These are phyloP conservation scores for Pseudorectes ferrugineus DNA, from an alignment of 2,113 vertebrate genomes.

Conservation along the genomic window DNA sequence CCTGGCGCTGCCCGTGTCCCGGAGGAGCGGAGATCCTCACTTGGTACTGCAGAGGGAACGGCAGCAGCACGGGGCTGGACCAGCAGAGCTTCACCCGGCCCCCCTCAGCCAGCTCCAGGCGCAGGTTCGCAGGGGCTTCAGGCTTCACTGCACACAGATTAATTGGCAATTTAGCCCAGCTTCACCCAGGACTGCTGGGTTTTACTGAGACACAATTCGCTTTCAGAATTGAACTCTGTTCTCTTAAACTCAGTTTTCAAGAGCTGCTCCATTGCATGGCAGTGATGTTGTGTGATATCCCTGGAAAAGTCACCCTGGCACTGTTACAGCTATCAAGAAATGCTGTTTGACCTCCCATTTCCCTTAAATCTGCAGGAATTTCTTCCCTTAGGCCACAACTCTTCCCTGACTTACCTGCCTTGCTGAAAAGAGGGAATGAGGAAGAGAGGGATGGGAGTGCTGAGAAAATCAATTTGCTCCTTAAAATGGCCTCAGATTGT, in stretches of 20 bases:
- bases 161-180: accelerated
- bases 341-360: background rate
- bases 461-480: background rate
- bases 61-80: slow-evolving; percentile 49
- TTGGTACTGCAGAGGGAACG: slow-evolving; percentile 74
- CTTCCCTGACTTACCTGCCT: background rate
- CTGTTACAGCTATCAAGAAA: background rate
- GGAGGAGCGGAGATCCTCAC: slow-evolving; percentile 68
- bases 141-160: slow-evolving; percentile 77
- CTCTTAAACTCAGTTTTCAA: background rate
- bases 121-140: slow-evolving; percentile 78
- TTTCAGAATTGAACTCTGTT: background rate
- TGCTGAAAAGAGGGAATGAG: background rate
- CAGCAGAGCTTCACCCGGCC: slow-evolving; percentile 80
- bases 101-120: slow-evolving; percentile 74
- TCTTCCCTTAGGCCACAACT: background rate
- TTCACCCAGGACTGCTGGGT: background rate
- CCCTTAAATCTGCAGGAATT: background rate
- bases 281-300: background rate
- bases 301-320: background rate
- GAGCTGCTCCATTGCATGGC: background rate
- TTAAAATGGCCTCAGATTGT: background rate
- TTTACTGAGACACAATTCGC: background rate
- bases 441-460: background rate
- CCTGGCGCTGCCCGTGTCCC: slow-evolving; percentile 22